phyloP scores from a whole-genome alignment of 2,888 invertebrate species.

The Ecdyonurus torrentis region DNA sequence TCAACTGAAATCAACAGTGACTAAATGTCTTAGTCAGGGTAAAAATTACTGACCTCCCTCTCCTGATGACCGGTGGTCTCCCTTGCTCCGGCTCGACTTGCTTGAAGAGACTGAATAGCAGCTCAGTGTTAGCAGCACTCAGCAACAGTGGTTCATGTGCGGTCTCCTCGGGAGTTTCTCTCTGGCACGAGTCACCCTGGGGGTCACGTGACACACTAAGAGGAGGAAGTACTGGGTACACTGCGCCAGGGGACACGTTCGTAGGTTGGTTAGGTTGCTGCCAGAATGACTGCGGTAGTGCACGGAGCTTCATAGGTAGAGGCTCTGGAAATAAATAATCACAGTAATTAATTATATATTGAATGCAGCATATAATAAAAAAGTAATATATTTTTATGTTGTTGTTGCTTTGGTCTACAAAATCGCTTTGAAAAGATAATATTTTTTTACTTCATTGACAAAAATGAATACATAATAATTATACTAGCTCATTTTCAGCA shows the following conservation, averaged over 20 bases:
- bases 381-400: too few species aligned
- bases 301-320: conserved; percentile 32
- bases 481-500: too few species aligned
- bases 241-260: conserved; percentile 26
- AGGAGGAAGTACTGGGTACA: conserved; percentile 26
- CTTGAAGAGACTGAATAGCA: conserved; percentile 31
- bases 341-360: too few species aligned
- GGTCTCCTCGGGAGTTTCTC: neutral
- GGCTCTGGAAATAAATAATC: conserved; percentile 24
- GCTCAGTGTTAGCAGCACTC: conserved; percentile 27
- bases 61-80: conserved; percentile 17
- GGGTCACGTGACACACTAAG: conserved; percentile 15
- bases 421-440: too few species aligned
- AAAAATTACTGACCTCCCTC: conserved; percentile 23
- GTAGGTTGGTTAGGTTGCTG: conserved; percentile 31
- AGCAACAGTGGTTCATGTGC: conserved; percentile 11
- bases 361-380: too few species aligned
- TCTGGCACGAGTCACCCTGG: too few species aligned
- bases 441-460: too few species aligned
- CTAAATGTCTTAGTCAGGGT: too few species aligned
- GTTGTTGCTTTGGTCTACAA: too few species aligned
- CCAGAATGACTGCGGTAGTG: conserved; percentile 35
- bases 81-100: conserved; percentile 22
- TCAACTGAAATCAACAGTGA: too few species aligned
- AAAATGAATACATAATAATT: too few species aligned